Conservation (phyloP, 2,888 invertebrate genomes). For the Charanyca ferruginea region DNA sequence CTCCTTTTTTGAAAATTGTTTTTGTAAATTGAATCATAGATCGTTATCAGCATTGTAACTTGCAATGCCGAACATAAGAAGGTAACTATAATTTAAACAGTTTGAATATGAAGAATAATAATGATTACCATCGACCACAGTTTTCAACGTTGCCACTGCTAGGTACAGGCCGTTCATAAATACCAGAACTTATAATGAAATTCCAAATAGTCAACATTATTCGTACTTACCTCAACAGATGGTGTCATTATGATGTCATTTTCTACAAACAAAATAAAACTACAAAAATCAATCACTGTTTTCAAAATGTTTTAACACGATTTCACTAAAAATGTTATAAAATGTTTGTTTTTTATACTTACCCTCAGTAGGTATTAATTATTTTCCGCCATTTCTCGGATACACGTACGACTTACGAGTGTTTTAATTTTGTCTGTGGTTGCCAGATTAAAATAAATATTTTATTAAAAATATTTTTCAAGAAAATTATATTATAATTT, state of each 20-base stretch:
- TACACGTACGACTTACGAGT: conserved; percentile 6
- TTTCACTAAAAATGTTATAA: background rate
- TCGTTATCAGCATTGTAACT: background rate
- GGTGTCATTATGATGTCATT: conserved; percentile 57
- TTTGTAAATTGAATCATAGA: background rate
- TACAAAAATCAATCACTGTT: conserved; percentile 4
- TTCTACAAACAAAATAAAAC: background rate
- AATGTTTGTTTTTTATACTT: conserved; percentile 1
- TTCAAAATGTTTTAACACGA: background rate
- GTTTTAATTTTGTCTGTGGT: background rate
- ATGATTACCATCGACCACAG: background rate
- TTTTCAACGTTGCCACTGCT: background rate
- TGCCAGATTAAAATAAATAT: conserved; percentile 4
- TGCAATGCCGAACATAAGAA: background rate
- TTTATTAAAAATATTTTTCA: background rate
- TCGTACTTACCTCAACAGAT: conserved; percentile 58
- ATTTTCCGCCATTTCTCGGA: conserved; percentile 26
- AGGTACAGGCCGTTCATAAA: background rate
- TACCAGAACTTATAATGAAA: background rate
- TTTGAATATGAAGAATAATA: background rate
- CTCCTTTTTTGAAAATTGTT: too few relatives aligned
- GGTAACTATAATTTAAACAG: background rate
- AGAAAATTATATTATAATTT: background rate
- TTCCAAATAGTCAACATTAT: background rate
- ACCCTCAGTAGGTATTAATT: conserved; percentile 29